Conservation (phyloP, 2,888 invertebrate genomes). For the Euclidia mi region DNA sequence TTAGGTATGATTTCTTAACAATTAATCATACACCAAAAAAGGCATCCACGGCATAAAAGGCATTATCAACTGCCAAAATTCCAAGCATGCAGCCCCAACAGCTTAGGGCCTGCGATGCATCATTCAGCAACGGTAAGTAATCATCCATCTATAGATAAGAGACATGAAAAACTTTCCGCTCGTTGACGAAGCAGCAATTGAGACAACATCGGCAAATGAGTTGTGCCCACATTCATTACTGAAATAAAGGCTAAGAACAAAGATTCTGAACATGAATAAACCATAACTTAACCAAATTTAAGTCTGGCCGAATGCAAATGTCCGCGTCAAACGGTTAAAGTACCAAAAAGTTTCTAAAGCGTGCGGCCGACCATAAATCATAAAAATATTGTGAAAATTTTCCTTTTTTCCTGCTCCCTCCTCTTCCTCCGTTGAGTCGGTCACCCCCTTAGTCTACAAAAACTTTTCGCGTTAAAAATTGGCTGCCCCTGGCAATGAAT, state of each 20-base stretch:
- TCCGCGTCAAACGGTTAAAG: slow-evolving; percentile 54
- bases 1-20: too few species aligned
- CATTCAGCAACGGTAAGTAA: too few species aligned
- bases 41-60: too few species aligned
- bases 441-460: slow-evolving; percentile 36
- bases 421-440: background rate
- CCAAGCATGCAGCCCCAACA: too few species aligned
- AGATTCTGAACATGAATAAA: slow-evolving; percentile 27
- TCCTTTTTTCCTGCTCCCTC: slow-evolving; percentile 51
- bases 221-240: slow-evolving; percentile 8
- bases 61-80: too few species aligned
- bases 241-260: slow-evolving; percentile 23
- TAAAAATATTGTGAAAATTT: slow-evolving; percentile 74
- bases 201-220: slow-evolving; percentile 1
- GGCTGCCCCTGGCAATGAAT: slow-evolving; percentile 67
- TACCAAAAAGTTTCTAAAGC: slow-evolving; percentile 61
- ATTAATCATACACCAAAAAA: too few species aligned
- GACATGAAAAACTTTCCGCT: too few species aligned
- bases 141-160: too few species aligned
- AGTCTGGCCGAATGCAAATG: too few species aligned
- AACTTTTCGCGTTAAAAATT: slow-evolving; percentile 75
- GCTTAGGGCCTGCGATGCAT: too few species aligned
- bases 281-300: slow-evolving; percentile 34
- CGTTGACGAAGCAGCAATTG: too few species aligned
- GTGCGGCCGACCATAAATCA: slow-evolving; percentile 71